These are phyloP conservation scores for Anthoscopus minutus DNA, from an alignment of 2,113 vertebrate genomes.

Conservation along the genomic window DNA sequence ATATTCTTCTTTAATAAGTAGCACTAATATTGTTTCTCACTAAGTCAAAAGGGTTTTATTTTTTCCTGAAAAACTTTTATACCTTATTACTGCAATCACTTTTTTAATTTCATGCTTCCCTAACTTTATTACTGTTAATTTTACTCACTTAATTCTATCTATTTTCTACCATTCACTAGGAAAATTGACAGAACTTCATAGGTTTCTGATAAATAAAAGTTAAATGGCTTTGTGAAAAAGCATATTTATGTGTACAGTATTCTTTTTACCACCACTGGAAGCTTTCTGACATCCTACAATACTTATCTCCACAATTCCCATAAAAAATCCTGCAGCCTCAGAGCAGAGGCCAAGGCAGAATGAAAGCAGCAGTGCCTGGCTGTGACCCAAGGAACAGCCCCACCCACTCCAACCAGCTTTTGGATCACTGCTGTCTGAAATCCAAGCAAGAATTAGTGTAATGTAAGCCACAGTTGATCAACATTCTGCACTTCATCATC, in stretches of 20 bases:
- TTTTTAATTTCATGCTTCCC: conserved; percentile 71
- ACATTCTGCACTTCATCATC: neutral
- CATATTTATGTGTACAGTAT: neutral
- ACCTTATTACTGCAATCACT: conserved; percentile 46
- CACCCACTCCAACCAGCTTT: neutral
- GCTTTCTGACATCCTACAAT: neutral
- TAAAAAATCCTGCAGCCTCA: neutral
- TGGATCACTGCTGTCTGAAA: neutral
- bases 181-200: neutral
- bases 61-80: conserved; percentile 12
- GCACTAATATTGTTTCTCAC: neutral
- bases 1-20: neutral
- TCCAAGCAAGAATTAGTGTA: neutral
- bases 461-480: neutral
- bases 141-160: conserved; percentile 47
- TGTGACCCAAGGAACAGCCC: neutral
- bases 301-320: neutral
- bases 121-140: conserved; percentile 70
- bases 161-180: conserved; percentile 39
- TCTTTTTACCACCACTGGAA: neutral
- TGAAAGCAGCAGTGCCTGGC: accelerated
- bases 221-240: neutral
- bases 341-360: neutral
- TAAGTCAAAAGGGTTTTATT: neutral
- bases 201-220: neutral